Evolutionary conservation across 53 echinoderm and acorn worm genomes (phyloP).

Genomic region (Mesocentrotus franciscanus): DNA sequence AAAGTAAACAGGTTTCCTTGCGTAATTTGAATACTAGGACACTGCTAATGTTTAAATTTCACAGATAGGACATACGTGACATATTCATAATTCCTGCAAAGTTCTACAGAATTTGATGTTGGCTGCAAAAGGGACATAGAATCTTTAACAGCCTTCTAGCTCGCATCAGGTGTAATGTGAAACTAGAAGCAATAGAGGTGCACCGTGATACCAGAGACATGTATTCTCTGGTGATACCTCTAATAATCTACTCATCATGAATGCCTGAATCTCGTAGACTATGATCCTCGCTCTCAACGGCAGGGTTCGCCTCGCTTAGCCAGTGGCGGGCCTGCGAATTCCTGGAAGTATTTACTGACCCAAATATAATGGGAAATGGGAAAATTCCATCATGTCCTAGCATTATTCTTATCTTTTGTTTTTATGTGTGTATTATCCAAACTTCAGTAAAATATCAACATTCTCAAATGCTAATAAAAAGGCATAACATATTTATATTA

Average conservation of each 20-base stretch:
- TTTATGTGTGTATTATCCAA: too few species aligned
- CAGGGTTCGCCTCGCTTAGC: not conserved
- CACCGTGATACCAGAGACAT: not conserved
- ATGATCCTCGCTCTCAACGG: not conserved
- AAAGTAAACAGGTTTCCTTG: too few species aligned
- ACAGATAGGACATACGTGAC: too few species aligned
- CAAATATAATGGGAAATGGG: constrained; percentile 25
- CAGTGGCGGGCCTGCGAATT: not conserved
- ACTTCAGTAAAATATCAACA: too few species aligned
- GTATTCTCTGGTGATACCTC: not conserved
- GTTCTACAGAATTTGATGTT: too few species aligned
- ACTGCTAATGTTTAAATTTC: too few species aligned
- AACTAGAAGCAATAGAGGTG: not conserved
- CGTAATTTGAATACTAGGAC: too few species aligned
- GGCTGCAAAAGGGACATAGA: too few species aligned
- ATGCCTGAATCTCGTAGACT: constrained; percentile 10
- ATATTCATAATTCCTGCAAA: too few species aligned
- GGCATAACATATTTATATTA: too few species aligned
- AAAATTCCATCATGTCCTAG: constrained; percentile 41
- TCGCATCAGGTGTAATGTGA: not conserved
- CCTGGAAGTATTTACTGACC: constrained; percentile 30
- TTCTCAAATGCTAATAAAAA: too few species aligned
- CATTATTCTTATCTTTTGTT: not conserved
- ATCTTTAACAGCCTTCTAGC: too few species aligned
- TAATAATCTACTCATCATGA: not conserved